Evolutionary conservation across 2,797 vertebrate species (phyloP).

Genomic region (Myotis vivesi): DNA sequence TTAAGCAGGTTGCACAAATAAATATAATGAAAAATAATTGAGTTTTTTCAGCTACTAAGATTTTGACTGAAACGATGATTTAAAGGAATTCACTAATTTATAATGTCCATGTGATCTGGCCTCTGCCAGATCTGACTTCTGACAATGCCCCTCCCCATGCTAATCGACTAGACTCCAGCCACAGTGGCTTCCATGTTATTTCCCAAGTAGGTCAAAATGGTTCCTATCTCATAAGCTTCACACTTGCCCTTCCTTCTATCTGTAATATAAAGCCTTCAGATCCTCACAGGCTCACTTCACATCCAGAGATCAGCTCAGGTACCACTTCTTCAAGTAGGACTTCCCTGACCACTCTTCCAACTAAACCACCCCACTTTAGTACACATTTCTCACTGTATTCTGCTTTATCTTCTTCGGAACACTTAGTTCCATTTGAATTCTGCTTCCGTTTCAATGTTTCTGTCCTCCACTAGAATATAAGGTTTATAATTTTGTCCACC

Average conservation of each 20-base stretch:
- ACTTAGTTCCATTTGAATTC: neutral
- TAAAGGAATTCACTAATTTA: neutral
- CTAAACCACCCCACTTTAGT: neutral
- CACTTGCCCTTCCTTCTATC: neutral
- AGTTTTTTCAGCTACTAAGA: neutral
- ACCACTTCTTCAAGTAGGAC: neutral
- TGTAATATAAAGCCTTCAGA: neutral
- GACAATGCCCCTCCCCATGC: rapidly evolving
- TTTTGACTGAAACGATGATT: neutral
- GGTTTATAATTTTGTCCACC: neutral
- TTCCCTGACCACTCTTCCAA: neutral
- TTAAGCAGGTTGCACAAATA: neutral
- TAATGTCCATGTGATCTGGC: neutral
- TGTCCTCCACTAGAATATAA: neutral
- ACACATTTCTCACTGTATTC: neutral
- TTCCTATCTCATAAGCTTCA: neutral
- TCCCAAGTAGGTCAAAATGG: neutral
- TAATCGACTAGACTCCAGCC: neutral
- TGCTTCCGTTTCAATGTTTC: neutral
- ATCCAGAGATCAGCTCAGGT: neutral
- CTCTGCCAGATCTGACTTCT: neutral
- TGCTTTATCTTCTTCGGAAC: neutral
- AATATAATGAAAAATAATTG: neutral
- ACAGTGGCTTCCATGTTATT: neutral
- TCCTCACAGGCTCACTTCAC: neutral